phyloP scores from a whole-genome alignment of 2,113 vertebrate species.

The Nannobrachium achirus region DNA sequence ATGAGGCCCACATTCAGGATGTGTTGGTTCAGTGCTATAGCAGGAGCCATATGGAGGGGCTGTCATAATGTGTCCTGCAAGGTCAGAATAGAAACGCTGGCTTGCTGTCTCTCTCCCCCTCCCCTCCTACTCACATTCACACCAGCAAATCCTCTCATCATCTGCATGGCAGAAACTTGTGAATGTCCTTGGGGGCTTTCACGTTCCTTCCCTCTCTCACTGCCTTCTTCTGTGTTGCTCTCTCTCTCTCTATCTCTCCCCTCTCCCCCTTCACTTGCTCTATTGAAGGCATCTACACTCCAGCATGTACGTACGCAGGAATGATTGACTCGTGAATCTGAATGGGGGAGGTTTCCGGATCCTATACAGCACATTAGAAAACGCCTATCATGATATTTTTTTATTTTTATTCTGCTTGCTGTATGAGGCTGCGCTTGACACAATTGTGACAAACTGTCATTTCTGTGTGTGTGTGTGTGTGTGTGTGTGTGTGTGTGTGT shows the following conservation, averaged over 20 bases:
- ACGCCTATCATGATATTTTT: constrained; percentile 50
- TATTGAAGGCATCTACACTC: constrained; percentile 36
- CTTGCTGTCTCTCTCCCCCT: background rate
- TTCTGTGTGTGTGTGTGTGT: background rate
- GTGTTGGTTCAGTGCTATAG: constrained; percentile 21
- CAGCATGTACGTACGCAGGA: constrained; percentile 36
- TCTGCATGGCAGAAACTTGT: constrained; percentile 70
- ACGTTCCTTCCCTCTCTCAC: background rate
- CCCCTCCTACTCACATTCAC: constrained; percentile 19
- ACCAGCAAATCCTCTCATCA: constrained; percentile 40
- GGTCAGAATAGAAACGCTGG: constrained; percentile 33
- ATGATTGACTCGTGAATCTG: constrained; percentile 60
- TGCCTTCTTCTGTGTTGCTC: background rate
- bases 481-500: background rate
- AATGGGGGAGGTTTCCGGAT: constrained; percentile 56
- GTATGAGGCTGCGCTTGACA: constrained; percentile 36
- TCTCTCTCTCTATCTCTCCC: constrained; percentile 20
- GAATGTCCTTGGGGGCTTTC: constrained; percentile 53
- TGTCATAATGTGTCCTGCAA: constrained; percentile 53
- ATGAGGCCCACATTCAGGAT: constrained; percentile 32
- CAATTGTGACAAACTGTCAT: constrained; percentile 20
- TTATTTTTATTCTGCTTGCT: constrained; percentile 28
- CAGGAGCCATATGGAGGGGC: constrained; percentile 29
- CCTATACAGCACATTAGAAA: constrained; percentile 51
- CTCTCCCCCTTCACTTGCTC: background rate